A percentile compares a stretch with the other conserved stretches of the same genome.
Evolutionary conservation across 2,888 invertebrate species (phyloP).

Genomic region (Choristoneura rosaceana): DNA sequence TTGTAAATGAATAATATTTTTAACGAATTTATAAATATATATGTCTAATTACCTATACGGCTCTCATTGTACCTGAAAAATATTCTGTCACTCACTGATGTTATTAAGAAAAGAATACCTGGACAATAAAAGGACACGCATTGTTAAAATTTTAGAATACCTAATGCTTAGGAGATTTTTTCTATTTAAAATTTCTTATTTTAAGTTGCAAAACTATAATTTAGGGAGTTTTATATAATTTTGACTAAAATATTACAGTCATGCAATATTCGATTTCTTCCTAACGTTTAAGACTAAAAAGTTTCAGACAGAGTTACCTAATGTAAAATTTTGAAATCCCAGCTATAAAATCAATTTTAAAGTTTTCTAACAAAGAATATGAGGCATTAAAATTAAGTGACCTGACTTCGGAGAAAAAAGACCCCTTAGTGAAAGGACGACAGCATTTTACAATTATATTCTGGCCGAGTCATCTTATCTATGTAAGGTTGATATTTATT

Average conservation of each 20-base stretch:
- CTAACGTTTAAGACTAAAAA: no score
- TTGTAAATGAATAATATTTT: background rate
- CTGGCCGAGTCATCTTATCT: constrained; percentile 16
- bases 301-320: no score
- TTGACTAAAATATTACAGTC: no score
- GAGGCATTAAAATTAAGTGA: background rate
- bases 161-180: no score
- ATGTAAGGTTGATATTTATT: constrained; percentile 28
- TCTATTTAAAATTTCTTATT: no score
- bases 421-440: background rate
- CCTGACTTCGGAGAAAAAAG: background rate
- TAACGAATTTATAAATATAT: background rate
- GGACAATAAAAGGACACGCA: no score
- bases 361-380: no score
- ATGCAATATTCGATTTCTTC: no score
- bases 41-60: background rate
- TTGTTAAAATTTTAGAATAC: background rate
- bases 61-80: background rate
- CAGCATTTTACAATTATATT: background rate
- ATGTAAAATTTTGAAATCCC: no score
- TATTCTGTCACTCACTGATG: background rate
- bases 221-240: no score
- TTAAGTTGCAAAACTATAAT: no score
- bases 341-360: no score
- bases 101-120: background rate